Evolutionary conservation across 2,888 invertebrate species (phyloP).

Genomic region (Cryptus armator): DNA sequence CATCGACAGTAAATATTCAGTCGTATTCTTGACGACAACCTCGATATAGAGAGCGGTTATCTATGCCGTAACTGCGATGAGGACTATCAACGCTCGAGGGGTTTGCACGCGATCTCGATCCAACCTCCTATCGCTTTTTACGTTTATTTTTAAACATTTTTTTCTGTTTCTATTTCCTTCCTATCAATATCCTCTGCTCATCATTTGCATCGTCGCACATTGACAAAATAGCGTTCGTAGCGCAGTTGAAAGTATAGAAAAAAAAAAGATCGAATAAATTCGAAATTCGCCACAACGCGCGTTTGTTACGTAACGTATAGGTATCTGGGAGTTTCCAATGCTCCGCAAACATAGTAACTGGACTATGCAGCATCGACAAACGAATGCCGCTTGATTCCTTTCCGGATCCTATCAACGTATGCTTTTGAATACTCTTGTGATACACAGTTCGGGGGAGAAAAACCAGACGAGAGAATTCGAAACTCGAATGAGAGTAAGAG

Average conservation of each 20-base stretch:
- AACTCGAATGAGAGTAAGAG: background rate
- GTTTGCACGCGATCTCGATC: background rate
- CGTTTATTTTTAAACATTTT: conserved; percentile 4
- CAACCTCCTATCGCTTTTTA: conserved; percentile 5
- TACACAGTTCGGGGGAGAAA: background rate
- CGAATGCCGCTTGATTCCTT: conserved; percentile 11
- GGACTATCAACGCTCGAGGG: conserved; percentile 21
- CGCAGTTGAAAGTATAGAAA: background rate
- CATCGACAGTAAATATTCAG: conserved; percentile 39
- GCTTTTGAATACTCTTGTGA: background rate
- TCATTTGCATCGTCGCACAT: background rate
- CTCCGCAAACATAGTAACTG: conserved; percentile 8
- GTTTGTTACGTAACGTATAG: background rate
- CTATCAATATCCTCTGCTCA: conserved; percentile 5
- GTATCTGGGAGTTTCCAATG: background rate
- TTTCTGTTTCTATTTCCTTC: background rate
- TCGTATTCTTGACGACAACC: conserved; percentile 2
- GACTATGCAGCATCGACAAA: background rate
- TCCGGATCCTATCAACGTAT: background rate
- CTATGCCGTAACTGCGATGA: background rate
- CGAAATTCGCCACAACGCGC: background rate
- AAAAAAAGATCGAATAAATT: conserved; percentile 19
- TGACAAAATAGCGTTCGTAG: background rate
- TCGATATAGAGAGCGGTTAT: conserved; percentile 4
- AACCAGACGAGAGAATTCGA: conserved; percentile 1